Evolutionary conservation across 2,113 vertebrate species (phyloP).

Genomic region (Isurus oxyrinchus): DNA sequence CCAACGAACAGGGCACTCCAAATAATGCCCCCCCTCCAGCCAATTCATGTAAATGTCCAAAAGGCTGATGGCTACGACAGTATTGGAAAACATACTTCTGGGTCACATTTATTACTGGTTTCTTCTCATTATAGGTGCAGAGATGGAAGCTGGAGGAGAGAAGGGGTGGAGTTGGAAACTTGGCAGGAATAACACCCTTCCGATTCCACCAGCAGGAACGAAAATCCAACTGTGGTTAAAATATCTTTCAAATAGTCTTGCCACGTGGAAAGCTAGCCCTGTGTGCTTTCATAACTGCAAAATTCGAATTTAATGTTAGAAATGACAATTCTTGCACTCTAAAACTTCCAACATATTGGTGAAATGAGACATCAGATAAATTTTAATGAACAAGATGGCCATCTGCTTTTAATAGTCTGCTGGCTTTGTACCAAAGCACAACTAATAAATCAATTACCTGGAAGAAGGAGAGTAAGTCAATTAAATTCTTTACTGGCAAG

Average conservation of each 20-base stretch:
- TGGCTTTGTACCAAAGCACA: neutral
- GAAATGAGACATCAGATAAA: neutral
- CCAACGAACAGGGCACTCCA: neutral
- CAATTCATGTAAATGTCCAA: neutral
- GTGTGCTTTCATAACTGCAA: neutral
- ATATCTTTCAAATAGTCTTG: neutral
- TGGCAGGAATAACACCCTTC: neutral
- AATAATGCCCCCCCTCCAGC: neutral
- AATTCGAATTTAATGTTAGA: neutral
- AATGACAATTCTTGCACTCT: neutral
- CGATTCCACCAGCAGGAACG: neutral
- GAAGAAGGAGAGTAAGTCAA: neutral
- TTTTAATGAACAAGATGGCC: neutral
- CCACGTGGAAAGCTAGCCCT: neutral
- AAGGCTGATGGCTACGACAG: neutral
- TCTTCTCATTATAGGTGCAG: neutral
- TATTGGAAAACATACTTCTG: neutral
- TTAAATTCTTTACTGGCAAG: neutral
- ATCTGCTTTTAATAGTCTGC: neutral
- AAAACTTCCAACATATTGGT: neutral
- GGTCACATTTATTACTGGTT: neutral
- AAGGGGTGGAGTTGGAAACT: neutral
- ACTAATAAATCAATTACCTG: constrained; percentile 6
- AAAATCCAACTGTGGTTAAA: neutral
- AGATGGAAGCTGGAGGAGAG: neutral